A percentile compares a stretch with the other conserved stretches of the same genome.
Evolutionary conservation across 2,797 vertebrate genomes (phyloP).

Genomic region (Simalia tracyae): DNA sequence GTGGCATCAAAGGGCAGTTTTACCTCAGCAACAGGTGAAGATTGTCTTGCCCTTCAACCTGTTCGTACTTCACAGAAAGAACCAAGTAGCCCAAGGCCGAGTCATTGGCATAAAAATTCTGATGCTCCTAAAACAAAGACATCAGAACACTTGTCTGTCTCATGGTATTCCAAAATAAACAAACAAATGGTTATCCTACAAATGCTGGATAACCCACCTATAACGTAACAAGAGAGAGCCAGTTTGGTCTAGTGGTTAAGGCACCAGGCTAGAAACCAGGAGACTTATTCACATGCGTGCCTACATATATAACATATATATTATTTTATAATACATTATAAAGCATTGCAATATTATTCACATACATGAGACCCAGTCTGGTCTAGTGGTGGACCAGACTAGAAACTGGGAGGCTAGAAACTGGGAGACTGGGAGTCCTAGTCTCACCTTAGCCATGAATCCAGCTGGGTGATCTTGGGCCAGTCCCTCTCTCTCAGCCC

Average conservation of each 20-base stretch:
- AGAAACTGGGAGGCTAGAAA: neutral
- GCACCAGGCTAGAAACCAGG: neutral
- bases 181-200: neutral
- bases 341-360: too few species aligned
- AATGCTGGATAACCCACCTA: neutral
- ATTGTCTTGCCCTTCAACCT: constrained; percentile 66
- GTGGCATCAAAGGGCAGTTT: neutral
- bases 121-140: constrained; percentile 68
- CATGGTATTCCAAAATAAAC: neutral
- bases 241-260: neutral
- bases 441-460: neutral
- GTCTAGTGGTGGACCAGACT: neutral
- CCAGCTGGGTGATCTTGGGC: neutral
- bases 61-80: constrained; percentile 72
- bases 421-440: neutral
- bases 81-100: constrained; percentile 67
- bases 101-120: constrained; percentile 74
- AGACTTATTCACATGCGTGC: too few species aligned
- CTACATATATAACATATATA: too few species aligned
- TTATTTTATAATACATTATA: too few species aligned
- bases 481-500: neutral
- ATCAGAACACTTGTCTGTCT: constrained; percentile 2
- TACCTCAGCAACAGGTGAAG: constrained; percentile 71
- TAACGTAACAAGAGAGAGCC: neutral
- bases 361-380: neutral